Evolutionary conservation across 2,888 invertebrate species (phyloP).

Genomic region (Meteorus cinctellus): DNA sequence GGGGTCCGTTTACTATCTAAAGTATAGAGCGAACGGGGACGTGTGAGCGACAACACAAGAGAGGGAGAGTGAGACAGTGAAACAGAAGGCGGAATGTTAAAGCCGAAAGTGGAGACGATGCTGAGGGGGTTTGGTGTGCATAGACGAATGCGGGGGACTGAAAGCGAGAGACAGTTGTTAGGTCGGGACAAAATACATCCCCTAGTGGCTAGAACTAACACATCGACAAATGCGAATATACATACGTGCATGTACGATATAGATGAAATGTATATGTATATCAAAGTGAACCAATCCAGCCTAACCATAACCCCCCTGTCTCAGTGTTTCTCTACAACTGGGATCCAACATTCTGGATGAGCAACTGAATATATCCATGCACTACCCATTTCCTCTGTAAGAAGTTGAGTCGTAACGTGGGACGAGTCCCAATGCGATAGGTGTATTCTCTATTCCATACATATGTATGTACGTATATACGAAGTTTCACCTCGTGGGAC

Average conservation of each 20-base stretch:
- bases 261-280: constrained; percentile 9
- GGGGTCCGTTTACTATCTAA: too few relatives aligned
- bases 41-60: too few relatives aligned
- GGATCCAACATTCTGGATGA: constrained; percentile 42
- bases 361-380: constrained; percentile 39
- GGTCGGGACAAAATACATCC: constrained; percentile 52
- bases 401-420: constrained; percentile 47
- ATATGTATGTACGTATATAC: background rate
- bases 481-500: constrained; percentile 3
- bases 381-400: constrained; percentile 40
- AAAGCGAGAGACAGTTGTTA: constrained; percentile 41
- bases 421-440: constrained; percentile 42
- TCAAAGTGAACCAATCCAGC: constrained; percentile 51
- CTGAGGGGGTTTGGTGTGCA: constrained; percentile 44
- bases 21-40: too few relatives aligned
- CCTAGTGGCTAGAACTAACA: constrained; percentile 59
- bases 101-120: constrained; percentile 35
- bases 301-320: constrained; percentile 32
- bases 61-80: constrained; percentile 25
- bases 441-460: background rate
- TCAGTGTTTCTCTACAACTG: constrained; percentile 18
- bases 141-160: background rate
- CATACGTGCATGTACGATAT: constrained; percentile 37
- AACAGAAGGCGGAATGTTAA: constrained; percentile 36
- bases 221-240: constrained; percentile 47